Conservation (phyloP, 2,113 vertebrate genomes). For the Peromyscus leucopus region DNA sequence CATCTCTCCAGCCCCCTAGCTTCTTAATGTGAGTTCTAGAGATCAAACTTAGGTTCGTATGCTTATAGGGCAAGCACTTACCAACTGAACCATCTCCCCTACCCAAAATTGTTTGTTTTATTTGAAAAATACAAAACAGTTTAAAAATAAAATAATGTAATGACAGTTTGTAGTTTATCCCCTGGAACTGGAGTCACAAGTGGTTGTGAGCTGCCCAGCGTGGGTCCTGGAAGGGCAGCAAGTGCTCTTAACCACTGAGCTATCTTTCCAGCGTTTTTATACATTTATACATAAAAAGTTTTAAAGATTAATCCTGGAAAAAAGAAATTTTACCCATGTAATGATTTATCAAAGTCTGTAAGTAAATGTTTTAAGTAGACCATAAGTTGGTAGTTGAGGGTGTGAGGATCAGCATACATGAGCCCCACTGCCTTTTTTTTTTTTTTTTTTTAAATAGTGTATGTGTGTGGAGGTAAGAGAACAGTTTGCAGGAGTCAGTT, state of each 20-base stretch:
- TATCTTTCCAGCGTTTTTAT: background rate
- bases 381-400: background rate
- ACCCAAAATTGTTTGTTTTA: background rate
- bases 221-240: background rate
- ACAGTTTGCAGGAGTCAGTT: background rate
- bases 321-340: background rate
- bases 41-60: background rate
- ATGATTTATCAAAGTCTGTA: background rate
- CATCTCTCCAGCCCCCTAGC: background rate
- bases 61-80: no score
- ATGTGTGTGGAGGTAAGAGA: background rate
- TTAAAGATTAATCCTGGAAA: background rate
- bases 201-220: background rate
- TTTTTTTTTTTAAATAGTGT: background rate
- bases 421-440: background rate
- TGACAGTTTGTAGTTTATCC: background rate
- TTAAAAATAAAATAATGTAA: background rate
- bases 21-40: background rate
- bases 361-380: background rate
- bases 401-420: background rate
- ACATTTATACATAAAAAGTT: background rate
- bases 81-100: background rate
- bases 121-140: background rate
- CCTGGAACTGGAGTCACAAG: background rate
- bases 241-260: background rate